Base-by-base conservation (phyloP, 2,888 invertebrate species). In the Acrobasis repandana region DNA sequence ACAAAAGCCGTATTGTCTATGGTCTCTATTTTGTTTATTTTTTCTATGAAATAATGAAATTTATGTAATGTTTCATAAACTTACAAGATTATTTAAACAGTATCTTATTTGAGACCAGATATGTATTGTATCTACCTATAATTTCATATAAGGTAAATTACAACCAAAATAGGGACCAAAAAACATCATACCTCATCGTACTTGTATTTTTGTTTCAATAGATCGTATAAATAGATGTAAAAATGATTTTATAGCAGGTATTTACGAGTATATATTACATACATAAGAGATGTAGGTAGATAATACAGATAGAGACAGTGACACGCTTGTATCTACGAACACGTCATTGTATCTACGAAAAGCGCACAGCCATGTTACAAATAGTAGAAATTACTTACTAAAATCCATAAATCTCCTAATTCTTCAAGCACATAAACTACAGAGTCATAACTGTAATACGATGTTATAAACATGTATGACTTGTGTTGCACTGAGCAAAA, bases 401-500 rank as follows among this genome's bases (percentile, higher is more conserved):
- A 76, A 76, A 80, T 80, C 80, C 80, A 77, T 81, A 79, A 83
- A 84, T 81, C 79, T 85, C 77, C 75, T 80, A 79, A 80, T 81
- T 79, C 80, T 77, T 77, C 78, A 76, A 72, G 81, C 82, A 83
- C 82, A 76, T 74, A 79, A 80, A 82, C 77, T 80, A 47, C 67
- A 77, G 80, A 83, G 78, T 82, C 83, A 83, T 85, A 81, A 80
- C 77, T 77, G 73, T 79, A 77, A 76, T 79, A 75, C 75, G 79
- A 75, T 80, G 77, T 81, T 83, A 82, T 80, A 79, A 86, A 83
- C 83, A 84, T 79, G 71, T 74, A 80, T 75, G 76, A 74, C 68
- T 73, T 74, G 70, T 79, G 76, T 75, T 76, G 75, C 81, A 84
- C 83, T 79, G 65, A 76, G 78, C 68, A 75, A 65, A 77, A 83